phyloP scores from a whole-genome alignment of 2,888 invertebrate genomes.

The Eucriotettix oculatus region DNA sequence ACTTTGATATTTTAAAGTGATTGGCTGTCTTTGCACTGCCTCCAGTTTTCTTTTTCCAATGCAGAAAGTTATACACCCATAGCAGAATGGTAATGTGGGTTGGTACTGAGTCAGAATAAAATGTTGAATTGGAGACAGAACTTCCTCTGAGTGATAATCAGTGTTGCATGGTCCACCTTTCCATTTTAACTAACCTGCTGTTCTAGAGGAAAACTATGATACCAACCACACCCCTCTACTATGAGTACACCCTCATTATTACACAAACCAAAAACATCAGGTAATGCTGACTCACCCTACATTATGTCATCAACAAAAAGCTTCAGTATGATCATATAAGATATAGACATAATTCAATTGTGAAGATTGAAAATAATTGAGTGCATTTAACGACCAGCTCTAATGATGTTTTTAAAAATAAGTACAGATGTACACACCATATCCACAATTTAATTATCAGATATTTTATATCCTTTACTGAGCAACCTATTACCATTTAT shows the following conservation, averaged over 20 bases:
- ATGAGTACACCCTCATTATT: neutral
- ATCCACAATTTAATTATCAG: too few relatives aligned
- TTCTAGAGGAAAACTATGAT: neutral
- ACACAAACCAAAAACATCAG: neutral
- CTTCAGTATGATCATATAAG: too few relatives aligned
- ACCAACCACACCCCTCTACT: neutral
- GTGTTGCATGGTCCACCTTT: neutral
- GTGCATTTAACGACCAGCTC: too few relatives aligned
- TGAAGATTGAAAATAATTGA: too few relatives aligned
- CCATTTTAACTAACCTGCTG: neutral
- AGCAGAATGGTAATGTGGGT: neutral
- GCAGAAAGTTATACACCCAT: neutral
- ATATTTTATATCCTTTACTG: too few relatives aligned
- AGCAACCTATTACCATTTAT: too few relatives aligned
- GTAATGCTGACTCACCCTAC: neutral
- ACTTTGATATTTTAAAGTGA: slow-evolving; percentile 19
- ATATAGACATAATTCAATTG: too few relatives aligned
- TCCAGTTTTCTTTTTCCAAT: too few relatives aligned
- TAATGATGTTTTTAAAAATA: too few relatives aligned
- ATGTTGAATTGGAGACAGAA: neutral
- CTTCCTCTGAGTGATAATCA: neutral
- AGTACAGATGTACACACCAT: too few relatives aligned
- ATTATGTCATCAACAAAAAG: too few relatives aligned
- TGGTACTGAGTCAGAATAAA: neutral
- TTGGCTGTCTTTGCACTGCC: too few relatives aligned